phyloP scores from a whole-genome alignment of 1,140 invertebrate genomes.

The Propsilocerus akamusi region DNA sequence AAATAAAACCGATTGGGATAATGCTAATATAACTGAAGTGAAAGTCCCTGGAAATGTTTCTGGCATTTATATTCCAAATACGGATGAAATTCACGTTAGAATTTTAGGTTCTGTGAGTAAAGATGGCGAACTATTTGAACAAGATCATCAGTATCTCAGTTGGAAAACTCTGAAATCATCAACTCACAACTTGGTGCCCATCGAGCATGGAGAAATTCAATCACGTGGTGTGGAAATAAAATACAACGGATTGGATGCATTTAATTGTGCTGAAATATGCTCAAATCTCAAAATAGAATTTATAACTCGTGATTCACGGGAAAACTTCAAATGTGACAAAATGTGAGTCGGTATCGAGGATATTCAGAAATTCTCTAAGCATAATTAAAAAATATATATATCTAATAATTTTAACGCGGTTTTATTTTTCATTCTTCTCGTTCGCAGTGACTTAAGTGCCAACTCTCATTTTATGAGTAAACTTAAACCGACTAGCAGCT shows the following conservation, averaged over 20 bases:
- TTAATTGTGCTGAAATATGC: no score
- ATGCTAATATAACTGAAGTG: slow-evolving; percentile 7
- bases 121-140: slow-evolving; percentile 18
- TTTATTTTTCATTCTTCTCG: not conserved
- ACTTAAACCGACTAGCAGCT: not conserved
- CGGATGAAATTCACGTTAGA: slow-evolving; percentile 17
- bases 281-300: no score
- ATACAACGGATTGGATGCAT: not conserved
- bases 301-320: no score
- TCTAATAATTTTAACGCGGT: no score
- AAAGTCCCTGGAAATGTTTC: slow-evolving; percentile 17
- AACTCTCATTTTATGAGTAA: not conserved
- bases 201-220: not conserved
- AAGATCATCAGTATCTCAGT: slow-evolving; percentile 23
- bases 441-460: not conserved
- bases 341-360: not conserved
- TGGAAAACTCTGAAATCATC: slow-evolving; percentile 18
- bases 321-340: not conserved
- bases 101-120: slow-evolving; percentile 17
- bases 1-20: not conserved
- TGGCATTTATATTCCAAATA: slow-evolving; percentile 18
- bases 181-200: not conserved
- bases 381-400: no score
- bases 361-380: not conserved
- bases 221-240: not conserved